Conservation (phyloP, 1,140 invertebrate species). For the Centruroides sculpturatus region DNA sequence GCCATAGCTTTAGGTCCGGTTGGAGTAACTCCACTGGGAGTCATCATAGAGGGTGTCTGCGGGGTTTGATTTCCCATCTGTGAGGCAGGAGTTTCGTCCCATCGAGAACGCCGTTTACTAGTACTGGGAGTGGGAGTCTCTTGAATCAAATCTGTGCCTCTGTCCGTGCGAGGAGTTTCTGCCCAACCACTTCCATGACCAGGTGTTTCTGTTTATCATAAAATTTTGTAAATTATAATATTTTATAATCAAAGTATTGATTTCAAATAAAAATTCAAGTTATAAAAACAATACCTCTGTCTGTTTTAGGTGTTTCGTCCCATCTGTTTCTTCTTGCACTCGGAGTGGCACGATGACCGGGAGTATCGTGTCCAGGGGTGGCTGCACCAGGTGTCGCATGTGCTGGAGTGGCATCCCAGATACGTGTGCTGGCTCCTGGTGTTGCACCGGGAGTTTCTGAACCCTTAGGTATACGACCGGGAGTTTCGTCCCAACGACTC, state of each 20-base stretch:
- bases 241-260: neutral
- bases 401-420: conserved; percentile 90
- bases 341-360: conserved; percentile 54
- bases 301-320: conserved; percentile 98
- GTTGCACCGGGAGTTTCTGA: conserved; percentile 85
- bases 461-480: conserved; percentile 58
- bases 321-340: conserved; percentile 81
- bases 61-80: conserved; percentile 36
- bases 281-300: conserved; percentile 45
- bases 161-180: conserved; percentile 90
- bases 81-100: conserved; percentile 85
- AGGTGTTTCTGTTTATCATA: conserved; percentile 57
- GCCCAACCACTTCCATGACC: conserved; percentile 91
- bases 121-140: conserved; percentile 80
- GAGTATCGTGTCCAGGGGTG: conserved; percentile 78
- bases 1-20: conserved; percentile 93
- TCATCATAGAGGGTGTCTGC: conserved; percentile 42
- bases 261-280: neutral
- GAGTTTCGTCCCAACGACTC: conserved; percentile 94
- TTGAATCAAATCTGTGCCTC: conserved; percentile 65
- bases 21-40: conserved; percentile 69
- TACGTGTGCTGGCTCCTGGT: conserved; percentile 56
- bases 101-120: conserved; percentile 78
- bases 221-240: neutral
- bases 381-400: conserved; percentile 64